Percentiles rank a stretch among this genome's conserved stretches.
Conservation (phyloP, 2,888 invertebrate genomes). For the Agriopis leucophaearia region DNA sequence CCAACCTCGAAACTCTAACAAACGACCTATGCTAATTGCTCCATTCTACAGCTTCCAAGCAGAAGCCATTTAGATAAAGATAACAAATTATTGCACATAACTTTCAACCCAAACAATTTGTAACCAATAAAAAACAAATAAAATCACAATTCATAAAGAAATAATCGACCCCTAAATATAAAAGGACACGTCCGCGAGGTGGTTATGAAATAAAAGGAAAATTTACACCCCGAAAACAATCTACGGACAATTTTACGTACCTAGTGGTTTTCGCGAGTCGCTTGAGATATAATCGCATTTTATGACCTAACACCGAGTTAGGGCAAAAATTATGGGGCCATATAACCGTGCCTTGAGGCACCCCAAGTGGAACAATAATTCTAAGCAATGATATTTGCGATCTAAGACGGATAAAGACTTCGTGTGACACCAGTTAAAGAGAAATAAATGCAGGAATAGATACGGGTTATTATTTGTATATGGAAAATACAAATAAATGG, state of each 20-base stretch:
- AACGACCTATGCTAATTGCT: slow-evolving; percentile 74
- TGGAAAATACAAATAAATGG: neutral
- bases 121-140: slow-evolving; percentile 52
- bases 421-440: slow-evolving; percentile 68
- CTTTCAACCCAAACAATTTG: slow-evolving; percentile 53
- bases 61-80: slow-evolving; percentile 77
- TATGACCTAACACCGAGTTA: slow-evolving; percentile 85
- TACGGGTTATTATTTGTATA: neutral
- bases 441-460: slow-evolving; percentile 38
- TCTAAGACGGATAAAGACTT: slow-evolving; percentile 70
- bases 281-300: slow-evolving; percentile 83
- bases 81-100: slow-evolving; percentile 68
- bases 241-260: slow-evolving; percentile 76
- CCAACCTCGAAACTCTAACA: slow-evolving; percentile 62
- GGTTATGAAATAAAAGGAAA: slow-evolving; percentile 70
- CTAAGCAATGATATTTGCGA: slow-evolving; percentile 79
- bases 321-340: slow-evolving; percentile 82
- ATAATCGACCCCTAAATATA: slow-evolving; percentile 49
- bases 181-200: slow-evolving; percentile 58
- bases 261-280: slow-evolving; percentile 78
- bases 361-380: slow-evolving; percentile 78
- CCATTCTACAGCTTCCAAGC: slow-evolving; percentile 60
- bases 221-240: slow-evolving; percentile 77
- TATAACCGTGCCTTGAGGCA: slow-evolving; percentile 77
- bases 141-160: slow-evolving; percentile 53